Base-by-base conservation (phyloP, 2,113 vertebrate genomes). In the Poeciliopsis retropinna region DNA sequence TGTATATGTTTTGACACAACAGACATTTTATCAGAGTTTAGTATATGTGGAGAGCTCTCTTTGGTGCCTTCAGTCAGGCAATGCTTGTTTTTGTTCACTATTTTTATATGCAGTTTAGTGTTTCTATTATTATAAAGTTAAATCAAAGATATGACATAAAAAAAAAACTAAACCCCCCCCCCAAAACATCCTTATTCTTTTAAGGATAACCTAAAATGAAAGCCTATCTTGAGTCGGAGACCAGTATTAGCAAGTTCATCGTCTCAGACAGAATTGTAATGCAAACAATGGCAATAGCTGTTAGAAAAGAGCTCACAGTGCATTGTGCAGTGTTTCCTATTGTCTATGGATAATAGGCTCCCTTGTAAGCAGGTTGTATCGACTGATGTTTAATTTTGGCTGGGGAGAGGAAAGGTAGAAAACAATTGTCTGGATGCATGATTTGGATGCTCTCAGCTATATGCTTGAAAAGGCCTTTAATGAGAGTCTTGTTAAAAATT, bases 301-400 rank as follows among this genome's bases (percentile, higher is more conserved):
- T 89, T 89, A 85, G 74, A 76, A 83, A 78, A 88, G 66, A 71
- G 77, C 77, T 82, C 30, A 76, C 71, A 75, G 67, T 67, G 67
- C 60, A 37, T 39, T 76, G 32, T 37, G 60, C 76, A 82, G 76
- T 82, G 78, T 69, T 71, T 37, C 72, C 67, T 81, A 85, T 81
- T 83, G 57, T 84, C 44, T 76, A 47, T 28, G 34, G 73, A 81
- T 85, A 88, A 90, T 88, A 67, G 79, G 73, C 75, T 82, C 73
- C 75, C 63, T 77, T 77, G 73, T 75, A 69, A 79, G 65, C 79
- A 82, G 73, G 71, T 84, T 79, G 66, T 66, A 57, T 80, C 90
- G 79, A 86, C 73, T 78, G 73, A 87, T 87, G 77, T 76, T 69
- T 82, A 79, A 81, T 83, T 84, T 83, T 73, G 47, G 29, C 74